Percentiles rank a stretch among this genome's conserved stretches.
These are phyloP conservation scores for Heliconius hewitsoni DNA, from an alignment of 1,140 invertebrate species.

Conservation along the genomic window DNA sequence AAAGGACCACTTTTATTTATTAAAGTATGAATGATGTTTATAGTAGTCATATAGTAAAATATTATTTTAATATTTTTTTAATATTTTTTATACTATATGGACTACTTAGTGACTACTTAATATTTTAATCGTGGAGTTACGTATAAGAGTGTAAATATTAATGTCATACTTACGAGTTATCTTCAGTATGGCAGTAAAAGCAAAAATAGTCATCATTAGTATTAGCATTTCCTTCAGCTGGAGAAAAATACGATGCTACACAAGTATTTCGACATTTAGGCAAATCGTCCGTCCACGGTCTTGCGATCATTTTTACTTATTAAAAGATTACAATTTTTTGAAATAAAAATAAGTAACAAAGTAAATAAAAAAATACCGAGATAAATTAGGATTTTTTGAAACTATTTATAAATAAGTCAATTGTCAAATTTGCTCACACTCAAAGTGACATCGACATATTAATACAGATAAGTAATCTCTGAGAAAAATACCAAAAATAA, in stretches of 20 bases:
- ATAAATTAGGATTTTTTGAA: not conserved
- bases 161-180: slow-evolving; percentile 79
- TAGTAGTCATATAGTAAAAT: too few relatives aligned
- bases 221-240: slow-evolving; percentile 90
- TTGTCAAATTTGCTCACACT: not conserved
- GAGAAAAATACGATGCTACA: slow-evolving; percentile 91
- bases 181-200: slow-evolving; percentile 90
- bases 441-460: not conserved
- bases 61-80: too few relatives aligned
- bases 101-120: too few relatives aligned
- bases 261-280: slow-evolving; percentile 91
- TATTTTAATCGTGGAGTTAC: too few relatives aligned
- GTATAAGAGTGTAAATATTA: too few relatives aligned
- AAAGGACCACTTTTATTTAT: too few relatives aligned
- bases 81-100: too few relatives aligned
- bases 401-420: slow-evolving; percentile 1
- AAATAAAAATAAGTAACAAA: not conserved
- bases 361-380: not conserved
- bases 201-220: slow-evolving; percentile 92
- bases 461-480: not conserved
- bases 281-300: slow-evolving; percentile 92
- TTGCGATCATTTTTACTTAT: slow-evolving; percentile 61
- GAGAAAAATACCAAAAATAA: too few relatives aligned
- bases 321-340: not conserved
- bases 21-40: too few relatives aligned